These are phyloP conservation scores for Drosophila flavopinicola DNA, from an alignment of 2,888 invertebrate genomes.

Conservation along the genomic window DNA sequence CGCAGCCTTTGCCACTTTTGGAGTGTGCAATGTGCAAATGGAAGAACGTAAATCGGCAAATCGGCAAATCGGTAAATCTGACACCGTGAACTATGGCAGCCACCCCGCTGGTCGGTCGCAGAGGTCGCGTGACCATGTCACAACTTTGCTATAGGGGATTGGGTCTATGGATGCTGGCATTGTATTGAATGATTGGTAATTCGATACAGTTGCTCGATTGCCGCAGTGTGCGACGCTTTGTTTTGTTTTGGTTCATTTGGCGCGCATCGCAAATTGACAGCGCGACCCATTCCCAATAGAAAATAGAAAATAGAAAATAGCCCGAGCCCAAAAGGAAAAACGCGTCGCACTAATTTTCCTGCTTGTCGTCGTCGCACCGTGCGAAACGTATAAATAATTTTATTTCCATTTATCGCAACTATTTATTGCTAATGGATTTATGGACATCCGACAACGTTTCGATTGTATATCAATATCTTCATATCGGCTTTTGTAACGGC, in stretches of 20 bases:
- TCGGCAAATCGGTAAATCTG: conserved; percentile 48
- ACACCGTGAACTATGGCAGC: conserved; percentile 58
- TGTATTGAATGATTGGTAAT: conserved; percentile 79
- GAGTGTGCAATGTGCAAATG: conserved; percentile 43
- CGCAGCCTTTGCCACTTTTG: background rate
- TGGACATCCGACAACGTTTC: conserved; percentile 49
- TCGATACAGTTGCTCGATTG: conserved; percentile 79
- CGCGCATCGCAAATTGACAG: conserved; percentile 77
- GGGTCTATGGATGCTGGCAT: conserved; percentile 20
- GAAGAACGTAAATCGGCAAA: conserved; percentile 23
- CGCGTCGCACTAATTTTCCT: conserved; percentile 74
- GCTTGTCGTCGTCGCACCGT: conserved; percentile 74
- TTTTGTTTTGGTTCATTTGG: conserved; percentile 77
- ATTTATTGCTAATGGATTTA: conserved; percentile 83
- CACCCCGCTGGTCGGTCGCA: conserved; percentile 12
- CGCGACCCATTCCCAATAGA: conserved; percentile 30
- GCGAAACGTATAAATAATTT: conserved; percentile 79
- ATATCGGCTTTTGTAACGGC: conserved; percentile 64
- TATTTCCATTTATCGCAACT: conserved; percentile 69
- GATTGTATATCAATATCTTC: conserved; percentile 65
- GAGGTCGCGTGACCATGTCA: conserved; percentile 70
- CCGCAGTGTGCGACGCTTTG: conserved; percentile 37
- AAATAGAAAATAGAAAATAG: too few species aligned
- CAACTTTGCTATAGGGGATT: conserved; percentile 35
- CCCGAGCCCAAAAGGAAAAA: conserved; percentile 19